These are phyloP conservation scores for Thryonomys swinderianus DNA, from an alignment of 2,113 vertebrate species.

Conservation along the genomic window DNA sequence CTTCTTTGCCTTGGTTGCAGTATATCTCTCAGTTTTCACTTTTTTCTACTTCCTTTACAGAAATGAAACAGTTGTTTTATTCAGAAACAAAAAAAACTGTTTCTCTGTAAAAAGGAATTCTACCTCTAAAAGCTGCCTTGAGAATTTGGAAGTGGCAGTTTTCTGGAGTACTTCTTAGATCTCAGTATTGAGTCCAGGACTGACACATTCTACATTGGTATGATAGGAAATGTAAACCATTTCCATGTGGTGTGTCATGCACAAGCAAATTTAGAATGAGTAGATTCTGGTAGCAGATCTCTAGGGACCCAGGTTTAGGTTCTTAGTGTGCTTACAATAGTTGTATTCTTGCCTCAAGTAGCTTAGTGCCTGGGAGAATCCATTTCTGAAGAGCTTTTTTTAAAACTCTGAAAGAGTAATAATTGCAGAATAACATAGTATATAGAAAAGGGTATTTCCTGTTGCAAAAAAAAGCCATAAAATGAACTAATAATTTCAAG, in stretches of 20 bases:
- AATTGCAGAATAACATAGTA: constrained; percentile 92
- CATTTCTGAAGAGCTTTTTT: constrained; percentile 80
- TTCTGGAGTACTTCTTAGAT: constrained; percentile 74
- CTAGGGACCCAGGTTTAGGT: constrained; percentile 45
- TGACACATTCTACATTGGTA: constrained; percentile 42
- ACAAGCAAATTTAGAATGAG: constrained; percentile 27
- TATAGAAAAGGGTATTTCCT: constrained; percentile 87
- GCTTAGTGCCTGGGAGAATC: constrained; percentile 84
- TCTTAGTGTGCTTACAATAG: constrained; percentile 19
- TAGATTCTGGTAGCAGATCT: constrained; percentile 44
- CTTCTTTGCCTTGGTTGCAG: constrained; percentile 12
- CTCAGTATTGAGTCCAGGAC: constrained; percentile 28
- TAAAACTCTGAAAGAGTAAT: constrained; percentile 89
- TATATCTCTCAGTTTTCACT: constrained; percentile 30
- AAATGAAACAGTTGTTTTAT: constrained; percentile 69
- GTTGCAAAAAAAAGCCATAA: constrained; percentile 91
- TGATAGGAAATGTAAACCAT: constrained; percentile 46
- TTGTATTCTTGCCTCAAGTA: constrained; percentile 81
- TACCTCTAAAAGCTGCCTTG: constrained; percentile 84
- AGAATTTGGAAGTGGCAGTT: constrained; percentile 77
- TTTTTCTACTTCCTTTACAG: constrained; percentile 40
- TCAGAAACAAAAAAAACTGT: constrained; percentile 85
- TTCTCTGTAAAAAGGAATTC: constrained; percentile 81
- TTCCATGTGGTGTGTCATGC: constrained; percentile 32
- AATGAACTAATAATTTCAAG: constrained; percentile 88